Evolutionary conservation across 2,888 invertebrate species (phyloP).

Genomic region (Patella depressa): DNA sequence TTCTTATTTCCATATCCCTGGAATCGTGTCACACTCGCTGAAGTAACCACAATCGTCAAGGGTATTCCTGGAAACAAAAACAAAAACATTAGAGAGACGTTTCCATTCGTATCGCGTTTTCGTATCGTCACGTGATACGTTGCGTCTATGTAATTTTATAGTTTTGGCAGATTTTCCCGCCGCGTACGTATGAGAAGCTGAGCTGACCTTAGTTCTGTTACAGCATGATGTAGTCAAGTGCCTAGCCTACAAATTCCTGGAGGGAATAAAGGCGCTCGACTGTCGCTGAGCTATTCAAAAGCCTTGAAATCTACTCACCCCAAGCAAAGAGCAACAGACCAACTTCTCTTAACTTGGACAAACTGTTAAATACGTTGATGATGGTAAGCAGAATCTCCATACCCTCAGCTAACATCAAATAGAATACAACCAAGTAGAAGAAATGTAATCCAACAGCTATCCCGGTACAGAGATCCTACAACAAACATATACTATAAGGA

Average conservation of each 20-base stretch:
- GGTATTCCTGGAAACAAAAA: slow-evolving; percentile 39
- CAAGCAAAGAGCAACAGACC: slow-evolving; percentile 49
- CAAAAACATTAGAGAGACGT: background rate
- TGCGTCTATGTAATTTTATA: no score
- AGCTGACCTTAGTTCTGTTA: no score
- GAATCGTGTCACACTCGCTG: slow-evolving; percentile 35
- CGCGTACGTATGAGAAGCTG: no score
- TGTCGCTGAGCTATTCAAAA: no score
- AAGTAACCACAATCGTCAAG: slow-evolving; percentile 40
- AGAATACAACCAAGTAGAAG: slow-evolving; percentile 63
- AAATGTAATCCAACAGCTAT: slow-evolving; percentile 60
- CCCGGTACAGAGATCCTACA: slow-evolving; percentile 54
- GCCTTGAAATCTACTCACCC: slow-evolving; percentile 44
- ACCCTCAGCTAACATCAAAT: slow-evolving; percentile 62
- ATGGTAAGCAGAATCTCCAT: slow-evolving; percentile 57
- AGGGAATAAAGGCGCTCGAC: no score
- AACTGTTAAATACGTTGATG: slow-evolving; percentile 55
- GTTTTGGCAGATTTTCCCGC: no score
- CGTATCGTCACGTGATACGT: no score
- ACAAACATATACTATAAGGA: background rate
- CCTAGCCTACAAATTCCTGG: no score
- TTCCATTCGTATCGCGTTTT: no score
- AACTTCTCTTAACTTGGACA: slow-evolving; percentile 40
- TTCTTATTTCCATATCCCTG: slow-evolving; percentile 43
- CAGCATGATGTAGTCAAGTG: no score